Conservation (phyloP, 1,140 invertebrate genomes). For the Carposina sasakii region DNA sequence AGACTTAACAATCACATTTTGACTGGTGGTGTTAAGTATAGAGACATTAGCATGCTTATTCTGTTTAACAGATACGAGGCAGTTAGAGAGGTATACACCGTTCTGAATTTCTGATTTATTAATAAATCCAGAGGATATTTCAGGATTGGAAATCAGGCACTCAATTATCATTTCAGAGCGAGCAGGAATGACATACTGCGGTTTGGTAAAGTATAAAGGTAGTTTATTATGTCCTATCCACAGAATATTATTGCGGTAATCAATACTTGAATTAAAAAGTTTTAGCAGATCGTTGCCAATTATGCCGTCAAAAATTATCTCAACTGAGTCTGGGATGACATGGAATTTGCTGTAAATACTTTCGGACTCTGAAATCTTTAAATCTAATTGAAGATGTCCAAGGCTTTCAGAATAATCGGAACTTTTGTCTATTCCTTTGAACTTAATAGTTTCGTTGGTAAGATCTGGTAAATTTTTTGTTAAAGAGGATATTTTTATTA, state of each 20-base stretch:
- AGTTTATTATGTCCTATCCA: conserved; percentile 4
- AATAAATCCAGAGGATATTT: conserved; percentile 24
- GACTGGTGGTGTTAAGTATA: conserved; percentile 15
- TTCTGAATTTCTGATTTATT: conserved; percentile 16
- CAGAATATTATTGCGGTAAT: too few species aligned
- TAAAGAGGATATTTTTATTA: conserved; percentile 18
- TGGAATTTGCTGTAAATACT: conserved; percentile 20
- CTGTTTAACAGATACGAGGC: conserved; percentile 18
- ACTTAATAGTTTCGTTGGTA: conserved; percentile 14
- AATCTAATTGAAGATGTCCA: conserved; percentile 22
- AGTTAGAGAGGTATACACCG: conserved; percentile 19
- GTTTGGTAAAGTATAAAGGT: conserved; percentile 20
- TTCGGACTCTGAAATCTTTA: conserved; percentile 14
- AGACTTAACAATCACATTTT: conserved; percentile 13
- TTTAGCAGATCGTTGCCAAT: conserved; percentile 24
- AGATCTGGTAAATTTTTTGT: conserved; percentile 8
- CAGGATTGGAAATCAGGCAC: conserved; percentile 17
- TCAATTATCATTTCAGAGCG: conserved; percentile 21
- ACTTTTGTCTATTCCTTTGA: conserved; percentile 29
- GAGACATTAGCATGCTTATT: conserved; percentile 22
- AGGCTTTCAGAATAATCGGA: conserved; percentile 12
- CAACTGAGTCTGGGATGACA: conserved; percentile 20
- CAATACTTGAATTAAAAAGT: too few species aligned
- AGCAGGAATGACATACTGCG: conserved; percentile 17
- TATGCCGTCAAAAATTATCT: conserved; percentile 24